phyloP scores from a whole-genome alignment of 2,888 invertebrate species.

The Eupithecia inturbata region DNA sequence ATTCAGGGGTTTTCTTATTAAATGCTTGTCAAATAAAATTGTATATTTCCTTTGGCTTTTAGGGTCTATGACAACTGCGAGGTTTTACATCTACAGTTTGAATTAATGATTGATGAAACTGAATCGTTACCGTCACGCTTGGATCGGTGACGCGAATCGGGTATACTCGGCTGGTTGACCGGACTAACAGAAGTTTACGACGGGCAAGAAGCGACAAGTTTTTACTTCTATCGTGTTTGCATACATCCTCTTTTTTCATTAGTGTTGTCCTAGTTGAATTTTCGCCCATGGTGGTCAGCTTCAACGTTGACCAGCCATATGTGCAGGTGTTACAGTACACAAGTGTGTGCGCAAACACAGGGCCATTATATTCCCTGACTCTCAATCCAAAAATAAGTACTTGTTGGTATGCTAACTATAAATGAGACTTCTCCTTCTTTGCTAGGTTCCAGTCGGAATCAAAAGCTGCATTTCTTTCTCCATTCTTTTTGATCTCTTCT shows the following conservation, averaged over 20 bases:
- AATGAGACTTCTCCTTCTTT: conserved; percentile 63
- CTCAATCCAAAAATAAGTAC: too few relatives aligned
- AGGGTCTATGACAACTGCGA: too few relatives aligned
- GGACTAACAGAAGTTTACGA: neutral
- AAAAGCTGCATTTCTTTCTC: conserved; percentile 34
- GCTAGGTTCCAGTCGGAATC: conserved; percentile 59
- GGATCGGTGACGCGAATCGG: neutral
- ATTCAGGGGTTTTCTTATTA: too few relatives aligned
- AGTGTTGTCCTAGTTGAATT: neutral
- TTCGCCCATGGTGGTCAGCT: neutral
- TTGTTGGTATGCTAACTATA: neutral
- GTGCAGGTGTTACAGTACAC: neutral
- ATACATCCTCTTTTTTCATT: neutral
- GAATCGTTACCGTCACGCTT: neutral
- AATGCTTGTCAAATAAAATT: too few relatives aligned
- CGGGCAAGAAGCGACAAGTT: neutral
- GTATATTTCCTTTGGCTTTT: too few relatives aligned
- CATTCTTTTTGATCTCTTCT: conserved; percentile 24
- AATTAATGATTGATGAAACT: too few relatives aligned
- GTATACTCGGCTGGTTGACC: neutral
- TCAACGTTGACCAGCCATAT: neutral
- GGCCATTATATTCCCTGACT: neutral
- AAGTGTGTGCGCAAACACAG: neutral
- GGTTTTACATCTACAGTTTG: too few relatives aligned
- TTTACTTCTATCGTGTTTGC: neutral